phyloP scores from a whole-genome alignment of 2,113 vertebrate genomes.

The Falcunculus frontatus region DNA sequence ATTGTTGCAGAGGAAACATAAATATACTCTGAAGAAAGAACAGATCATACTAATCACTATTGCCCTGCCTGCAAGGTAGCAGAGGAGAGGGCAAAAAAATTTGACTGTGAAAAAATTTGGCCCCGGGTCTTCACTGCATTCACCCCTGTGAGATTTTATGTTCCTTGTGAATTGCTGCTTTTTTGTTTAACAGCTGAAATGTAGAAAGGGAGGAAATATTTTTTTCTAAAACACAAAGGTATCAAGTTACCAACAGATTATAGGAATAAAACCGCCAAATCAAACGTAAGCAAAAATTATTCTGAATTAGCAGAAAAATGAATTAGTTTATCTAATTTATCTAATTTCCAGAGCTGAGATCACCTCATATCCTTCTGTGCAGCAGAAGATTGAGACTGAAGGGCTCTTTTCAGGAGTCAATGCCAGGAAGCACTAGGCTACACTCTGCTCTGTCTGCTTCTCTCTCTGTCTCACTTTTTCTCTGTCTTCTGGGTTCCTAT shows the following conservation, averaged over 20 bases:
- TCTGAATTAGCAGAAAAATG: not conserved
- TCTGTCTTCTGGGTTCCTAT: not conserved
- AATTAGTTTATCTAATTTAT: not conserved
- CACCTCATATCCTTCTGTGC: not conserved
- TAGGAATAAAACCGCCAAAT: not conserved
- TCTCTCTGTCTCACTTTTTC: not conserved
- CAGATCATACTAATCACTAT: not conserved
- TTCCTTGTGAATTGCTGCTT: not conserved
- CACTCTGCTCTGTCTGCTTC: not conserved
- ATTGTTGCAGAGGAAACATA: not conserved
- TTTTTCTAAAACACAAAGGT: not conserved
- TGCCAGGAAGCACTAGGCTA: not conserved
- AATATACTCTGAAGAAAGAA: not conserved
- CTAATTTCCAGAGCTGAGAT: not conserved
- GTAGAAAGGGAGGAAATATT: not conserved
- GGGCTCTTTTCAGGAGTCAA: not conserved
- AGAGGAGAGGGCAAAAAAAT: not conserved
- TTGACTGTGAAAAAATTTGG: not conserved
- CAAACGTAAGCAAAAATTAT: not conserved
- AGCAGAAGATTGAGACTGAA: not conserved
- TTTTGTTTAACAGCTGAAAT: not conserved
- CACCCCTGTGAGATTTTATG: not conserved
- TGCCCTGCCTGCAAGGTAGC: not conserved
- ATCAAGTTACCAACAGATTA: not conserved
- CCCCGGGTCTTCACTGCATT: not conserved